phyloP scores from a whole-genome alignment of 2,888 invertebrate species.

The Vanessa cardui region DNA sequence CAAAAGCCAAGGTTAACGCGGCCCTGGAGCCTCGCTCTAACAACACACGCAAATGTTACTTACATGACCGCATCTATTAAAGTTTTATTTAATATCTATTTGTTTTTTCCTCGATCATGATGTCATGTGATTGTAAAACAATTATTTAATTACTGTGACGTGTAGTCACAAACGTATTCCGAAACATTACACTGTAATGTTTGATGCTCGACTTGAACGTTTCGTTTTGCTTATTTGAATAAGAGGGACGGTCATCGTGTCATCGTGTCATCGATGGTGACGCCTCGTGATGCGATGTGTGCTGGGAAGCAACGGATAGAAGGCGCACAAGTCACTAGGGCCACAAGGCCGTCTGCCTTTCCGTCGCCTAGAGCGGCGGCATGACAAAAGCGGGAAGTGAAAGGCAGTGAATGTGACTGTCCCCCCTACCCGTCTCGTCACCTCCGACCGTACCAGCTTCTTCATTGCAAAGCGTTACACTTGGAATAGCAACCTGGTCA shows the following conservation, averaged over 20 bases:
- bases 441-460: conserved; percentile 46
- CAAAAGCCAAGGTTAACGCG: conserved; percentile 81
- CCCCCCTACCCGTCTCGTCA: conserved; percentile 62
- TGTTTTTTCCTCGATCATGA: conserved; percentile 69
- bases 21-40: conserved; percentile 68
- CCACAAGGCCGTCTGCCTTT: conserved; percentile 79
- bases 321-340: conserved; percentile 57
- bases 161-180: not conserved
- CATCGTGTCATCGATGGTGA: conserved; percentile 51
- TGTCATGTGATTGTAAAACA: conserved; percentile 66
- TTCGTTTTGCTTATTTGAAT: conserved; percentile 45
- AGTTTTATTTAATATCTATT: conserved; percentile 52
- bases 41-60: conserved; percentile 70
- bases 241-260: conserved; percentile 44
- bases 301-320: conserved; percentile 72
- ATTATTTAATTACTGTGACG: conserved; percentile 49
- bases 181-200: too few relatives aligned
- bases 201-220: conserved; percentile 32
- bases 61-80: conserved; percentile 62
- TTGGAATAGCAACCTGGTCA: conserved; percentile 28
- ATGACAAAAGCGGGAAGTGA: conserved; percentile 82
- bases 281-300: conserved; percentile 45
- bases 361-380: conserved; percentile 71
- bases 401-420: conserved; percentile 79
- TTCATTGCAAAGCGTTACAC: conserved; percentile 41